These are phyloP conservation scores for Myoxocephalus aenaeus DNA, from an alignment of 2,797 vertebrate genomes.

Conservation along the genomic window DNA sequence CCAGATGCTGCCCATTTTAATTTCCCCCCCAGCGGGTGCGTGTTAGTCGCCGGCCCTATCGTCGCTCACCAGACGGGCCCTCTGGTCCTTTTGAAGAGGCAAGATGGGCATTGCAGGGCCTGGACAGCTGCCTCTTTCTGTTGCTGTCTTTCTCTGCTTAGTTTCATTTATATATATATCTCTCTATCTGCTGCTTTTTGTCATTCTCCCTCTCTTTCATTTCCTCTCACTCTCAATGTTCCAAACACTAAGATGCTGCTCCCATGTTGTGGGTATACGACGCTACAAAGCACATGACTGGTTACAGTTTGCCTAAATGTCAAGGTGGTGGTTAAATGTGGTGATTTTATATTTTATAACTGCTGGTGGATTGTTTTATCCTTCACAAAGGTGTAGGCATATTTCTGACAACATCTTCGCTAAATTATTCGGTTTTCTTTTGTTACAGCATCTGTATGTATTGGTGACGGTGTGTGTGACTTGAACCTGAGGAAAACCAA, in stretches of 20 bases:
- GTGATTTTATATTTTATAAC: constrained; percentile 16
- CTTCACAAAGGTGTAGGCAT: background rate
- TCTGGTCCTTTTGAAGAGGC: constrained; percentile 51
- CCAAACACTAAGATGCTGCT: constrained; percentile 33
- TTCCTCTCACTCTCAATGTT: constrained; percentile 1
- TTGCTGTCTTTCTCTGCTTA: constrained; percentile 16
- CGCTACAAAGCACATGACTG: constrained; percentile 35
- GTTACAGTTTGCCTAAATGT: constrained; percentile 18
- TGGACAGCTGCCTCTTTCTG: constrained; percentile 51
- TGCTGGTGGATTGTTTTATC: constrained; percentile 34
- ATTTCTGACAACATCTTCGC: constrained; percentile 9
- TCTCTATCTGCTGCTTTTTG: background rate
- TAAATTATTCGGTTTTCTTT: constrained; percentile 31
- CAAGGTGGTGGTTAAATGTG: background rate
- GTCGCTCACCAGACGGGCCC: constrained; percentile 53
- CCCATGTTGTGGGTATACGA: background rate
- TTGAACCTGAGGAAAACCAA: constrained; percentile 63
- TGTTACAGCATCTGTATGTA: constrained; percentile 14
- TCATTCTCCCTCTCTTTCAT: constrained; percentile 9
- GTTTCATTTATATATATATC: background rate
- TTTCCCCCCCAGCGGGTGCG: constrained; percentile 43
- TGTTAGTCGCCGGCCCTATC: constrained; percentile 53
- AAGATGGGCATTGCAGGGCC: constrained; percentile 43
- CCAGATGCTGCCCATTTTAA: constrained; percentile 48
- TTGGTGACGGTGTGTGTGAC: background rate